These are phyloP conservation scores for Unio pictorum DNA, from an alignment of 2,888 invertebrate species.

Conservation along the genomic window DNA sequence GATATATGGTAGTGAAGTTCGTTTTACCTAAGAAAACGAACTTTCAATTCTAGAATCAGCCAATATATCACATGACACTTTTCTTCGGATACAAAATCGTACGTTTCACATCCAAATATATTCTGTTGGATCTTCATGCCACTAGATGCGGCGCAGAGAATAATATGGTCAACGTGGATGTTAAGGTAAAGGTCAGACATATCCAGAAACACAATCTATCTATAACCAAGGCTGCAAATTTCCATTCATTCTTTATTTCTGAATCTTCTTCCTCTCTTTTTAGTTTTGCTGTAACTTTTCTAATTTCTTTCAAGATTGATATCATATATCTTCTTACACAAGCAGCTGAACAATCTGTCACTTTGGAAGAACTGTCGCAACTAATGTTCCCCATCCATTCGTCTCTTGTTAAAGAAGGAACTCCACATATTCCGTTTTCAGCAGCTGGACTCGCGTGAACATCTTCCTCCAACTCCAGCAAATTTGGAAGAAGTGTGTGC, in stretches of 20 bases:
- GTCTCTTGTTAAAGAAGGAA: slow-evolving; percentile 8
- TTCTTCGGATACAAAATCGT: too few species aligned
- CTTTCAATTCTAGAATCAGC: too few species aligned
- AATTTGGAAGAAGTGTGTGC: slow-evolving; percentile 95
- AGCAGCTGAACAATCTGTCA: slow-evolving; percentile 5
- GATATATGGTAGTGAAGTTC: too few species aligned
- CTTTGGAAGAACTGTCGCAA: slow-evolving; percentile 10
- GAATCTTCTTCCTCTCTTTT: slow-evolving; percentile 94
- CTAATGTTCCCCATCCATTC: slow-evolving; percentile 25
- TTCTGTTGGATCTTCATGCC: slow-evolving; percentile 16
- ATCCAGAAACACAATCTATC: slow-evolving; percentile 97
- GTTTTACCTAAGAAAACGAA: too few species aligned
- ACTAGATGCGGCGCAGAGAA: slow-evolving; percentile 66
- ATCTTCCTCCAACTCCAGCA: slow-evolving; percentile 97
- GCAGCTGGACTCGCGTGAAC: slow-evolving; percentile 65
- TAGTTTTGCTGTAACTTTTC: slow-evolving; percentile 93
- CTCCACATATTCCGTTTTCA: slow-evolving; percentile 36
- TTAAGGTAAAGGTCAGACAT: slow-evolving; percentile 82
- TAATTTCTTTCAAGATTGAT: slow-evolving; percentile 94
- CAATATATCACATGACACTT: too few species aligned
- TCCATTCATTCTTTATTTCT: slow-evolving; percentile 96
- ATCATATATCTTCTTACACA: slow-evolving; percentile 82
- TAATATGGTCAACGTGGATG: slow-evolving; percentile 78
- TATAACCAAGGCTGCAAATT: slow-evolving; percentile 98
- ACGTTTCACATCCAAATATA: too few species aligned